A percentile compares a stretch with the other conserved stretches of the same genome.
phyloP scores from a whole-genome alignment of 53 echinoderm and acorn worm genomes.

The Zoroaster sp. region DNA sequence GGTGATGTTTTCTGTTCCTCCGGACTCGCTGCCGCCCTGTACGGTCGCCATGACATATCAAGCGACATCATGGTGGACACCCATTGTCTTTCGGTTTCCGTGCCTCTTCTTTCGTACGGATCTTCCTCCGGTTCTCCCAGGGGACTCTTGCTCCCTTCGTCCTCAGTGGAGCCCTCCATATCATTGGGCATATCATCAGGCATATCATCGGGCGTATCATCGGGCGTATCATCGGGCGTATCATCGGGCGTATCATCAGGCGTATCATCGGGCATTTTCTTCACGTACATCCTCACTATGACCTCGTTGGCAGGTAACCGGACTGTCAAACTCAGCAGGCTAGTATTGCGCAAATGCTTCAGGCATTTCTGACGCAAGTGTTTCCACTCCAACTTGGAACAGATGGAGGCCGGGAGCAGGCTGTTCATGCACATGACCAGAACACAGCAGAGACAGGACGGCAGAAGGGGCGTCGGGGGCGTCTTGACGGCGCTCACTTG shows the following conservation, averaged over 20 bases:
- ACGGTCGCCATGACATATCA: slow-evolving; percentile 38
- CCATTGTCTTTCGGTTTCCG: background rate
- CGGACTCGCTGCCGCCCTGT: background rate
- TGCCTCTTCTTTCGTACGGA: background rate
- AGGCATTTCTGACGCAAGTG: background rate
- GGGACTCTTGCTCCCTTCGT: background rate
- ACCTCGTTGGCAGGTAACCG: slow-evolving; percentile 2
- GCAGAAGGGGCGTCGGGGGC: background rate
- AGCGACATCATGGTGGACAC: slow-evolving; percentile 33
- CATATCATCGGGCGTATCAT: too few relatives aligned
- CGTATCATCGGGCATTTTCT: slow-evolving; percentile 5
- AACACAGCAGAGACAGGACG: slow-evolving; percentile 27
- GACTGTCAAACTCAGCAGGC: slow-evolving; percentile 23
- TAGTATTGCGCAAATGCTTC: background rate
- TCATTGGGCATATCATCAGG: background rate
- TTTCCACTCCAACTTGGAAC: background rate
- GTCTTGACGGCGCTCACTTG: background rate
- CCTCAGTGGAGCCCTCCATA: background rate
- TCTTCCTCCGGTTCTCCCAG: background rate
- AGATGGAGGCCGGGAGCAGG: slow-evolving; percentile 9
- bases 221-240: background rate
- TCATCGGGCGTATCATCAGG: background rate
- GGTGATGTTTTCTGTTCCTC: background rate
- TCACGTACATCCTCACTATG: slow-evolving; percentile 35
- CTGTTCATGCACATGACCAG: slow-evolving; percentile 8